These are phyloP conservation scores for Bathynomus jamesi DNA, from an alignment of 1,140 invertebrate genomes.

Conservation along the genomic window DNA sequence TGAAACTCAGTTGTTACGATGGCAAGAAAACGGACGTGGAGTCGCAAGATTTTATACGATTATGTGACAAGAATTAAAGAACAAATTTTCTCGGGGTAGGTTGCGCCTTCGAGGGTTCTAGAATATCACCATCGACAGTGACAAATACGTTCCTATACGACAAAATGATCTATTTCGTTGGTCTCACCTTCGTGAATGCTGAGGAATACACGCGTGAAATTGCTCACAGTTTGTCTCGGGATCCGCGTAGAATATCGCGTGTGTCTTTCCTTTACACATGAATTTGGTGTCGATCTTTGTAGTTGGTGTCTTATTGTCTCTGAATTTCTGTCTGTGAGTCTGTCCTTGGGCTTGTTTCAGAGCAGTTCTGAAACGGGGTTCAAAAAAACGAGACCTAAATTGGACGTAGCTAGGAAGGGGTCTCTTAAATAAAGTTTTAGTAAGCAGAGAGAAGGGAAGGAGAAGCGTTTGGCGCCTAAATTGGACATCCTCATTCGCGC, in stretches of 20 bases:
- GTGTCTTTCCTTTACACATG: constrained; percentile 38
- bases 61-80: no score
- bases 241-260: constrained; percentile 43
- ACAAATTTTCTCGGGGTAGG: no score
- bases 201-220: constrained; percentile 56
- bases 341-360: neutral
- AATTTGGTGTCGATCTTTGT: constrained; percentile 42
- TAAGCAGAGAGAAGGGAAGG: constrained; percentile 22
- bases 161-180: no score
- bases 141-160: no score
- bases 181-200: constrained; percentile 26
- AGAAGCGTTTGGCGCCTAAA: constrained; percentile 17
- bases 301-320: neutral
- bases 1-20: no score
- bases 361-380: neutral
- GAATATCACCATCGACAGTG: no score
- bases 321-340: neutral
- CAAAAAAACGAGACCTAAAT: neutral
- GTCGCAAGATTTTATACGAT: no score
- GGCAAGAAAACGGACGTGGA: no score
- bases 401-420: no score
- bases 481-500: neutral
- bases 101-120: no score
- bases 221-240: constrained; percentile 53
- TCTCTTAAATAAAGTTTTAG: no score